Evolutionary conservation across 1,140 invertebrate species (phyloP), one percentile per base, ranked within the genome.

Genomic region (Forficula auricularia): DNA sequence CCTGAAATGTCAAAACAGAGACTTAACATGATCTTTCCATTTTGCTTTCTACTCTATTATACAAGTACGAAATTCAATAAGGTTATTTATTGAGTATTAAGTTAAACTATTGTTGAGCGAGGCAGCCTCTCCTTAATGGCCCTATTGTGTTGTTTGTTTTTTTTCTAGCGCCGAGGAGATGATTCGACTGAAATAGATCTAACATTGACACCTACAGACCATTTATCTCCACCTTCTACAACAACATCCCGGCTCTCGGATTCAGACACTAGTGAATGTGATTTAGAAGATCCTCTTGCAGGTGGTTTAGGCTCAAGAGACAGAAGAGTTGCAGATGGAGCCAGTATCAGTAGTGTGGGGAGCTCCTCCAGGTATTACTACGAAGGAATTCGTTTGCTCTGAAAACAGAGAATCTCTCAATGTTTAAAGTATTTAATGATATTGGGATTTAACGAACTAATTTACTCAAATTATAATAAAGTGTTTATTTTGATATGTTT

Each of bases 201-300:
- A 20, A 57, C 58, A 13, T 53, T 60, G 16, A 56, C 57, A 48
- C 76, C 77, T 44, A 79, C 76, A 51, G 87, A 92, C 64, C 89
- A 91, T 64, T 68, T 94, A 44, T 94, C 89, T 52, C 89, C 89
- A 31, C 86, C 88, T 46, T 83, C 82, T 47, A 83, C 77, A 14
- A 81, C 80, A 3, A 81, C 80, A 43, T 86, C 85, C 42, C 72
- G 84, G 49, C 72, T 90, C 48, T 92, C 88, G 49, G 89, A 95
- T 63, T 87, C 83, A 19, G 86, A 97, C 64, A 82, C 81, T 46
- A 91, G 86, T 50, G 89, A 95, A 63, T 79, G 85, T 58, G 87
- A 92, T 60, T 73, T 82, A 51, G 67, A 69, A 43, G 81, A 85
- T 56, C 75, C 72, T 55, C 63, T 65, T 64, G 75, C 60, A 6